Percentiles rank a stretch among this genome's conserved stretches.
phyloP scores from a whole-genome alignment of 2,888 invertebrate genomes.

The Malthinus flaveolus region DNA sequence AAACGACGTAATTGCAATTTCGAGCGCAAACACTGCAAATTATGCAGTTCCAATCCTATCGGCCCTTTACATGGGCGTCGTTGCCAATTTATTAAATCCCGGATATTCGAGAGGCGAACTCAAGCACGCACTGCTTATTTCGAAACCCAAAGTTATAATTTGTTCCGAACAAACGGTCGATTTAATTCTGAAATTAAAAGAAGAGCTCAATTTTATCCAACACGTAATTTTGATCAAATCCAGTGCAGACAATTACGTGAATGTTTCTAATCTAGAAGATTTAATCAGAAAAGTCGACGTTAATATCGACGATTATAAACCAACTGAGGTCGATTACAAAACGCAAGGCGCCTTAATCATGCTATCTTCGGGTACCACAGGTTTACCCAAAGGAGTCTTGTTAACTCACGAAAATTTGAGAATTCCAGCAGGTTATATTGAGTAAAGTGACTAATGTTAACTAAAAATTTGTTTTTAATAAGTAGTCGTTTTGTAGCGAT shows the following conservation, averaged over 20 bases:
- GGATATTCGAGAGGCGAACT: conserved; percentile 59
- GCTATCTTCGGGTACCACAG: conserved; percentile 81
- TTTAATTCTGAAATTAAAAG: conserved; percentile 53
- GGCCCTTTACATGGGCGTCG: conserved; percentile 37
- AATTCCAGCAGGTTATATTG: conserved; percentile 33
- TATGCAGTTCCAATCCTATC: conserved; percentile 41
- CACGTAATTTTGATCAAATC: neutral
- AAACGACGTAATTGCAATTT: conserved; percentile 37
- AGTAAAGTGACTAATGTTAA: neutral
- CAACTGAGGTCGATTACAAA: conserved; percentile 54
- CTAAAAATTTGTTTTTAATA: neutral
- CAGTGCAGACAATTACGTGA: conserved; percentile 38
- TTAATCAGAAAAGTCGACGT: neutral
- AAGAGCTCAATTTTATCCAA: neutral
- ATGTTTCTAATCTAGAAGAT: neutral
- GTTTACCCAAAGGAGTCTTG: conserved; percentile 77
- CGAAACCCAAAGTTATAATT: conserved; percentile 68
- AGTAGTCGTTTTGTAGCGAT: neutral
- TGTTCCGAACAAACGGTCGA: conserved; percentile 61
- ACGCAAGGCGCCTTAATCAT: conserved; percentile 66
- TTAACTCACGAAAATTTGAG: conserved; percentile 69
- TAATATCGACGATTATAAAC: conserved; percentile 45
- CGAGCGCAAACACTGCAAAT: conserved; percentile 41
- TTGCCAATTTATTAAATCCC: conserved; percentile 40
- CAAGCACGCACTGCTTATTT: conserved; percentile 63